These are phyloP conservation scores for Chesias legatella DNA, from an alignment of 2,888 invertebrate species.

Conservation along the genomic window DNA sequence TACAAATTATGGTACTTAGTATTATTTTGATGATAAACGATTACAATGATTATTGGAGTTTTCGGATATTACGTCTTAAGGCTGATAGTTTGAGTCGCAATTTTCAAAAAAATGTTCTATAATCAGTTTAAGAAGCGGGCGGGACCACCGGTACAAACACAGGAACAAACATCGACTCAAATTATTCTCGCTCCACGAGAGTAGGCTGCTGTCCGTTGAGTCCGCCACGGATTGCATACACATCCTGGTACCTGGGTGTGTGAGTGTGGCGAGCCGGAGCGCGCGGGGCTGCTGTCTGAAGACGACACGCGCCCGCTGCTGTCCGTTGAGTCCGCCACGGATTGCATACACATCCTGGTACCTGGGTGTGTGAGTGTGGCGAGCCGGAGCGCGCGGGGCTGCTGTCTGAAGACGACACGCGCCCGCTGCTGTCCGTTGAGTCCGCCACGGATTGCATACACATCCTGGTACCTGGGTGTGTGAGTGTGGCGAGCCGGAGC, in stretches of 20 bases:
- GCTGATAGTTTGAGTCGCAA: no score
- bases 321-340: not conserved
- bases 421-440: conserved; percentile 65
- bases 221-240: not conserved
- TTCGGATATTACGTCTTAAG: no score
- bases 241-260: conserved; percentile 42
- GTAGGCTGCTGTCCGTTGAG: no score
- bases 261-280: conserved; percentile 58
- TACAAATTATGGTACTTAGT: no score
- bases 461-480: conserved; percentile 42
- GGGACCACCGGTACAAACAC: no score
- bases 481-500: conserved; percentile 58
- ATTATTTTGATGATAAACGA: no score
- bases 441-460: no score
- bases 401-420: conserved; percentile 69
- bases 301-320: conserved; percentile 56
- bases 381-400: conserved; percentile 68
- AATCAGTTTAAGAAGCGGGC: no score
- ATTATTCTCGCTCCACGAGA: no score
- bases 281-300: conserved; percentile 69
- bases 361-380: conserved; percentile 51
- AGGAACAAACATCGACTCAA: no score
- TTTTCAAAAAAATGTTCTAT: no score
- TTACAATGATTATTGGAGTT: no score
- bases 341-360: conserved; percentile 15